Evolutionary conservation across 2,797 vertebrate species (phyloP), one percentile per base, ranked within the genome.

Genomic region (Rhinella marina): DNA sequence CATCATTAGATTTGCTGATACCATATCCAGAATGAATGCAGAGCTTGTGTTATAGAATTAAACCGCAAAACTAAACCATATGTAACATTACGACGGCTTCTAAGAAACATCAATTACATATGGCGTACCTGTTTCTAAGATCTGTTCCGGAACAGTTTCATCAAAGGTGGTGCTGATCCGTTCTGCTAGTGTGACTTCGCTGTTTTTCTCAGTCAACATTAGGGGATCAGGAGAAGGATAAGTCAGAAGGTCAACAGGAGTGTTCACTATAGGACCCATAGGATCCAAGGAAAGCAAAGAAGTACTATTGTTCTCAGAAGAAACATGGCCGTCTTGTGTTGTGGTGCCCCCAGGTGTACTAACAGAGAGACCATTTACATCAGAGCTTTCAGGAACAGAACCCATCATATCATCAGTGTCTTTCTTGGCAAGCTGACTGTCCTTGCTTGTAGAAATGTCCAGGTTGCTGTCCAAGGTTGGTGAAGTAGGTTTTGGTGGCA

Each of bases 391-490:
- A 48, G 41, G 23, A 52, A 64, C 19, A 4, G 27, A n/a, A 13
- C 81, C 70, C 84, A 95, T 96, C 64, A 94, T 94, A 86, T 96
- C 93, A 81, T 95, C 94, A 7, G 93, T 93, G 76, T 96, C 96
- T 84, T 94, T 93, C 91, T 94, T 92, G 91, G 95, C 86, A 83
- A 95, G 94, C 88, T 97, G 96, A 81, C 92, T 93, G 77, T 95
- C 95, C 93, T 96, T 92, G 84, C 92, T 92, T 85, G 93, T 92
- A 88, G 94, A 90, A 1, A 52, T 14, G 9, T 95, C 96, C 16
- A 97, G 96, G 90, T 96, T 98, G 75, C 95, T 95, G 2, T 96
- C 96, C 48, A 95, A 92, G 86, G 97, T 95, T 66, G 96, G 94
- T 87, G 97, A 96, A 27, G 93, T 91, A 0, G 96, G 82, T 84